Evolutionary conservation across 2,113 vertebrate species (phyloP).

Genomic region (Dascyllus trimaculatus): DNA sequence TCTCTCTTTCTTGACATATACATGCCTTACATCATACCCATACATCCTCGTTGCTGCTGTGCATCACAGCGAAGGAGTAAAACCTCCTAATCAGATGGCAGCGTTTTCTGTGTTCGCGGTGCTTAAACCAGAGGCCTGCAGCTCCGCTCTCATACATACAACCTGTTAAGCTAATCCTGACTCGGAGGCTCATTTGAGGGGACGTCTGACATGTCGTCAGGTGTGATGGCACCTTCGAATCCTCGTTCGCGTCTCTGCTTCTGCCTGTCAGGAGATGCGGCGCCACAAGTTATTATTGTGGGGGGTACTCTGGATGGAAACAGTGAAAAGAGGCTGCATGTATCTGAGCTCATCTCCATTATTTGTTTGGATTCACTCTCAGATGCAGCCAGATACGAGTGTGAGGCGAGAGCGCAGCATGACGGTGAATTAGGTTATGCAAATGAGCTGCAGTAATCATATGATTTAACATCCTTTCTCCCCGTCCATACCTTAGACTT

Average conservation of each 20-base stretch:
- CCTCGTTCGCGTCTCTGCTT: conserved; percentile 7
- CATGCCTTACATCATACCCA: conserved; percentile 38
- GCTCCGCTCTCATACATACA: conserved; percentile 15
- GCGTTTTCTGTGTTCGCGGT: background rate
- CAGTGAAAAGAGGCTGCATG: background rate
- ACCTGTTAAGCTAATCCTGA: conserved; percentile 62
- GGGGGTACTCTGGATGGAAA: background rate
- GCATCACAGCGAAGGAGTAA: conserved; percentile 45
- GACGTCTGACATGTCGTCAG: conserved; percentile 41
- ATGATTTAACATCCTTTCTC: conserved; percentile 66
- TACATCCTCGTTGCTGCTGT: background rate
- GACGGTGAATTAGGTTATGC: conserved; percentile 66
- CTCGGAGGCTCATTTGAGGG: conserved; percentile 8
- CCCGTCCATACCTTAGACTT: conserved; percentile 64
- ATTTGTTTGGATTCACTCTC: conserved; percentile 56
- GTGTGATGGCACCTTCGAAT: background rate
- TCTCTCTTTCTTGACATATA: background rate
- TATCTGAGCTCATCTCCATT: background rate
- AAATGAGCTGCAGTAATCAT: conserved; percentile 76
- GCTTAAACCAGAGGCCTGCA: too few relatives aligned
- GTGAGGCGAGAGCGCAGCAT: conserved; percentile 46
- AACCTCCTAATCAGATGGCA: conserved; percentile 62
- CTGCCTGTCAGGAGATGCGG: conserved; percentile 22
- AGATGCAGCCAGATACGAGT: conserved; percentile 41
- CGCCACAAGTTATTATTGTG: conserved; percentile 7